These are phyloP conservation scores for Sialis lutaria DNA, from an alignment of 2,888 invertebrate genomes.

Conservation along the genomic window DNA sequence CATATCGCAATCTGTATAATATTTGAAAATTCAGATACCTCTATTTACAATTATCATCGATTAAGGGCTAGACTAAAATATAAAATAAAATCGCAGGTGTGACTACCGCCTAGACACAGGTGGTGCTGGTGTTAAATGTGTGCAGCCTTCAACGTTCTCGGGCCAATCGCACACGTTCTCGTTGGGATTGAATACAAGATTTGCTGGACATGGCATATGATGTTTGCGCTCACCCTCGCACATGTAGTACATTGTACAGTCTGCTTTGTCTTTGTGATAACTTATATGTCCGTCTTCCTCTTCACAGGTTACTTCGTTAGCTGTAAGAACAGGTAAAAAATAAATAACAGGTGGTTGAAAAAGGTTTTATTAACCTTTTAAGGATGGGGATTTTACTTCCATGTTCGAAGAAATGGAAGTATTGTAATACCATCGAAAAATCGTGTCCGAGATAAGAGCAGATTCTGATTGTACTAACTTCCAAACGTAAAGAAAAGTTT, in stretches of 20 bases:
- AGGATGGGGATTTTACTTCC: not conserved
- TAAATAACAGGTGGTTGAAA: too few species aligned
- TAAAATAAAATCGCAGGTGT: too few species aligned
- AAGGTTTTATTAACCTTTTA: too few species aligned
- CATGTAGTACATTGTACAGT: slow-evolving; percentile 92
- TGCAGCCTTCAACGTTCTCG: slow-evolving; percentile 81
- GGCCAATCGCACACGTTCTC: slow-evolving; percentile 95
- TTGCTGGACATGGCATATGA: slow-evolving; percentile 88
- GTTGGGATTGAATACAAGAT: slow-evolving; percentile 81
- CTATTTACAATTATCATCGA: too few species aligned
- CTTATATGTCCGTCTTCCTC: slow-evolving; percentile 93
- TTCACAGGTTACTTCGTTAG: slow-evolving; percentile 75
- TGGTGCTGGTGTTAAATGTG: slow-evolving; percentile 49
- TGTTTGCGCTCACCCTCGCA: slow-evolving; percentile 90
- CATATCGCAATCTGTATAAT: too few species aligned
- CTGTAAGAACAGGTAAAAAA: slow-evolving; percentile 29
- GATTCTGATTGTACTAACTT: too few species aligned
- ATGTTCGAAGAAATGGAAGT: not conserved
- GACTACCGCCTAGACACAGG: slow-evolving; percentile 18
- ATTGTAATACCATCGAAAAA: too few species aligned
- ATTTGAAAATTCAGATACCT: too few species aligned
- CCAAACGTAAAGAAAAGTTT: too few species aligned
- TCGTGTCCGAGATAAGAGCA: too few species aligned
- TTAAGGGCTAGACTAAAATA: too few species aligned
- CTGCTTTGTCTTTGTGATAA: slow-evolving; percentile 76